Base-by-base conservation (phyloP, 2,113 vertebrate species). In the Galeopterus variegatus region DNA sequence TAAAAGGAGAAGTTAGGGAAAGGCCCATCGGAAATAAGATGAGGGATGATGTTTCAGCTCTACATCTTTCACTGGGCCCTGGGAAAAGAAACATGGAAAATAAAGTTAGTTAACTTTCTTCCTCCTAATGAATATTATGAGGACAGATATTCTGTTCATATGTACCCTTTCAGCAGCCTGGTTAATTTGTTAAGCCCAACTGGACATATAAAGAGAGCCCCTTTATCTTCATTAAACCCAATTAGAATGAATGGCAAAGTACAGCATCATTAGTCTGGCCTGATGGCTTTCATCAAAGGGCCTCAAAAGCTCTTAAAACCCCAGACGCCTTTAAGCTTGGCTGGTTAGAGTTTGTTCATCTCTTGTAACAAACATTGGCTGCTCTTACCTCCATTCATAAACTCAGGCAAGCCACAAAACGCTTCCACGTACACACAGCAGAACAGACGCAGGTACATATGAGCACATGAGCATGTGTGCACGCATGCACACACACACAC, bases 221-320 rank as follows among this genome's bases (percentile, higher is more conserved):
- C 96, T 99, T 98, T 97, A 98, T 98, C 98, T 98, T 98, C 98
- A 98, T 99, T 98, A 98, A 97, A 96, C 76, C 77, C 54, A 5
- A 97, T 94, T 94, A 98, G 96, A 98, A 98, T 98, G 95, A 98
- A 98, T 98, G 98, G 96, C 95, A 98, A 96, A 93, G 94, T 28
- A 58, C 73, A 81, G 90, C 72, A 73, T 95, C 97, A 97, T 98
- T 98, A 97, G 93, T 98, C 97, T 77, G 79, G 90, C 26, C 36
- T 96, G 94, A 96, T 97, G 93, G 95, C 65, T 56, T 93, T 97
- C 1, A 10, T 86, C 62, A 45, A 94, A 56, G 69, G 80, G 60
- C 45, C 91, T 96, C 65, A 12, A 1, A 97, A 98, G 77, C 96
- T 88, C 69, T 96, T 83, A 88, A 88, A 93, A 97, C 72, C 3